Conservation (phyloP, 2,113 vertebrate species). For the Cacatua alba region DNA sequence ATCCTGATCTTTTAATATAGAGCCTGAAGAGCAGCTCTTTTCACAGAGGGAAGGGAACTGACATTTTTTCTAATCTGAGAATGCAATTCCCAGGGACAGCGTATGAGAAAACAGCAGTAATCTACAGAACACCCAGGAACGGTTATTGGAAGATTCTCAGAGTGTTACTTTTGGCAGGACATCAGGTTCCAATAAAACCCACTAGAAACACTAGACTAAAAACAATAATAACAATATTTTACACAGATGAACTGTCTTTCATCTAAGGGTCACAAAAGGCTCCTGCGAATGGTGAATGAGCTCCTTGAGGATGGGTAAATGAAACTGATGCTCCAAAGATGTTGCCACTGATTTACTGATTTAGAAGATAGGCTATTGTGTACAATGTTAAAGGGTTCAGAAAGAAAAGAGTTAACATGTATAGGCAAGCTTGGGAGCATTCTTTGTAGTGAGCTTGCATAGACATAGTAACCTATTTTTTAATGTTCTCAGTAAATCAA, state of each 20-base stretch:
- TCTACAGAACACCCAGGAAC: constrained; percentile 63
- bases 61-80: constrained; percentile 30
- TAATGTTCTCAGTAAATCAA: not conserved
- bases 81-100: constrained; percentile 16
- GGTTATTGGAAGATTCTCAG: constrained; percentile 51
- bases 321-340: not conserved
- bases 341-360: not conserved
- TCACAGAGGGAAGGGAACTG: not conserved
- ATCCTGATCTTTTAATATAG: not conserved
- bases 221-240: constrained; percentile 11
- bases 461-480: not conserved
- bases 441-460: not conserved
- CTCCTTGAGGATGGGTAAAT: not conserved
- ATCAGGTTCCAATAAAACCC: constrained; percentile 54
- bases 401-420: not conserved
- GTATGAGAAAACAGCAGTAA: constrained; percentile 48
- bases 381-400: not conserved
- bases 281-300: not conserved
- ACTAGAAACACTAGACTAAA: constrained; percentile 19
- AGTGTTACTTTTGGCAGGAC: constrained; percentile 66
- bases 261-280: not conserved
- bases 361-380: not conserved
- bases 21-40: constrained; percentile 7
- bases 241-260: not conserved
- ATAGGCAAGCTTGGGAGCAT: not conserved